Percentiles rank a stretch among this genome's conserved stretches.
These are phyloP conservation scores for cattle (Bos taurus) DNA, from an alignment of 2,113 vertebrate genomes.

Conservation along the genomic window DNA sequence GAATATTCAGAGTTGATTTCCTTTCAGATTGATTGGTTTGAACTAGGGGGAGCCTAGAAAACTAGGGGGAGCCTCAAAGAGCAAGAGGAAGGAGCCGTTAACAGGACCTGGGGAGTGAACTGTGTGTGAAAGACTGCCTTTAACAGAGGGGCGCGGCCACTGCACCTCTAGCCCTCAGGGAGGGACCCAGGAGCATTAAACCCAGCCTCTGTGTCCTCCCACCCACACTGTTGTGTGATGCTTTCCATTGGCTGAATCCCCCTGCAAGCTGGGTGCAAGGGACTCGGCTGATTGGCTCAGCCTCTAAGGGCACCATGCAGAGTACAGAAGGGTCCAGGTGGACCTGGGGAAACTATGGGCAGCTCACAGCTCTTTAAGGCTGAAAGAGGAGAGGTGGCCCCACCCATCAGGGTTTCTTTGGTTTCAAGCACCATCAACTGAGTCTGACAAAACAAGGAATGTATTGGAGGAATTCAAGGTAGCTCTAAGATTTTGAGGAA, in stretches of 20 bases:
- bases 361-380: neutral
- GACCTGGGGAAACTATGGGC: neutral
- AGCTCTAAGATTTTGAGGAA: neutral
- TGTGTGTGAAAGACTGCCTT: neutral
- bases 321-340: neutral
- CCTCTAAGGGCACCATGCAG: neutral
- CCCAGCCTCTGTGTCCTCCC: neutral
- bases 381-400: neutral
- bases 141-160: accelerated
- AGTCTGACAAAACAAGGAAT: neutral
- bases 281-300: neutral
- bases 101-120: neutral
- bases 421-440: neutral
- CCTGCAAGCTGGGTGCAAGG: neutral
- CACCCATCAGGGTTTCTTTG: neutral
- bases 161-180: neutral
- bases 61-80: neutral
- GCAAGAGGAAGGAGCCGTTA: neutral
- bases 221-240: accelerated
- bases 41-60: neutral
- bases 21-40: neutral
- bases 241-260: neutral
- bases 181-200: neutral
- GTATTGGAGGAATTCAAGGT: neutral
- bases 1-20: neutral